Base-by-base conservation (phyloP, 2,888 invertebrate genomes). In the Spilosoma lubricipeda region DNA sequence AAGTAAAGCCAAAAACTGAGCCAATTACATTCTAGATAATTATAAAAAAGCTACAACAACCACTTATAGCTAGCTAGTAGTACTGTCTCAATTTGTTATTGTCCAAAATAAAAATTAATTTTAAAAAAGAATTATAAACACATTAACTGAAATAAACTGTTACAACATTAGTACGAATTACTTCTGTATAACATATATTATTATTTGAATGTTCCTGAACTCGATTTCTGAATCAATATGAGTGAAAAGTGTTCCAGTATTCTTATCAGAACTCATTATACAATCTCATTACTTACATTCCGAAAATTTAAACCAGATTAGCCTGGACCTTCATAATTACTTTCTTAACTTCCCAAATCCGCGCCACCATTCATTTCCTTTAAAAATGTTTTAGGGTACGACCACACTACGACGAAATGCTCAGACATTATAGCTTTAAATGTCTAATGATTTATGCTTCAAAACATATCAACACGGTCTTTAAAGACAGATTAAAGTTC, bases 271-370 rank as follows among this genome's bases (percentile, higher is more conserved):
- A 81, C 77, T 85, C 79, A 85, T 85, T 85, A 85, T 76, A 75
- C 78, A 76, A 82, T 81, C 78, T 82, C 80, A 79, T 80, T 82
- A 80, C 83, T 82, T 79, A 80, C 79, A 85, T 81, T 78, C 76
- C 72, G 76, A 86, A 84, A 84, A 88, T 85, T 81, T 85, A 86
- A 87, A 85, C 83, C 79, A 82, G 84, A 88, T 88, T 88, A 88
- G 79, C 77, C 81, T 83, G 82, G 82, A 82, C 86, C 81, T 84
- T 87, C 83, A 88, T 87, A 89, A 90, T 90, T 87, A 86, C 89
- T 89, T 90, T 88, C 82, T 82, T 82, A 88, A 90, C 86, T 89
- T 85, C 72, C 70, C 80, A 83, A 89, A 89, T 89, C 86, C 81
- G 73, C 77, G 74, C 77, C 79, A 73, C 80, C 85, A 88, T 90